Conservation (phyloP, 2,888 invertebrate species). For the Tachystola acroxantha region DNA sequence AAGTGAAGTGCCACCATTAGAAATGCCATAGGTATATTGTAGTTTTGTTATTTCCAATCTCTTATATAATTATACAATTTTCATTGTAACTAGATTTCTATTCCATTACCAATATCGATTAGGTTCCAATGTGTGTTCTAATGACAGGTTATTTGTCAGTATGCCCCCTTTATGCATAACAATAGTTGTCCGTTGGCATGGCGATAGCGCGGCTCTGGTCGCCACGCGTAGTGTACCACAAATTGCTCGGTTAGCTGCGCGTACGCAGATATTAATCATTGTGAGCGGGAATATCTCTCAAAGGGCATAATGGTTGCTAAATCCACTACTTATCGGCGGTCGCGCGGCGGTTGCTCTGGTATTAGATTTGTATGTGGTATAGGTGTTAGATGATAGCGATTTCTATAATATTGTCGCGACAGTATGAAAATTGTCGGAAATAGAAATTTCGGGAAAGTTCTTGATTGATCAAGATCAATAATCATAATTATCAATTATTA, state of each 20-base stretch:
- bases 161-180: conserved; percentile 19
- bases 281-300: conserved; percentile 35
- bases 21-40: no score
- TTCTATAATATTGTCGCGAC: no score
- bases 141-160: no score
- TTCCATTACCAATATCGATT: no score
- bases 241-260: conserved; percentile 27
- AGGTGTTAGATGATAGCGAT: conserved; percentile 16
- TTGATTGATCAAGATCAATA: no score
- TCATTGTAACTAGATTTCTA: no score
- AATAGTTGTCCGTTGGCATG: conserved; percentile 22
- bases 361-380: conserved; percentile 15
- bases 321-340: conserved; percentile 54
- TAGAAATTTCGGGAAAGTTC: no score
- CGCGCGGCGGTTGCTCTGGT: conserved; percentile 31
- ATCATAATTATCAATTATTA: no score
- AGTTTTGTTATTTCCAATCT: no score
- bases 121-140: no score
- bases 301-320: conserved; percentile 52
- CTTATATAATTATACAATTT: no score
- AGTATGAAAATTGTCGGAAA: conserved; percentile 3
- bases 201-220: conserved; percentile 24
- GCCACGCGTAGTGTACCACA: conserved; percentile 28
- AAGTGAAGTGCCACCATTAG: no score
- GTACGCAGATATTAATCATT: conserved; percentile 51